These are phyloP conservation scores for Drosophila tsacasi DNA, from an alignment of 1,140 invertebrate species.

Conservation along the genomic window DNA sequence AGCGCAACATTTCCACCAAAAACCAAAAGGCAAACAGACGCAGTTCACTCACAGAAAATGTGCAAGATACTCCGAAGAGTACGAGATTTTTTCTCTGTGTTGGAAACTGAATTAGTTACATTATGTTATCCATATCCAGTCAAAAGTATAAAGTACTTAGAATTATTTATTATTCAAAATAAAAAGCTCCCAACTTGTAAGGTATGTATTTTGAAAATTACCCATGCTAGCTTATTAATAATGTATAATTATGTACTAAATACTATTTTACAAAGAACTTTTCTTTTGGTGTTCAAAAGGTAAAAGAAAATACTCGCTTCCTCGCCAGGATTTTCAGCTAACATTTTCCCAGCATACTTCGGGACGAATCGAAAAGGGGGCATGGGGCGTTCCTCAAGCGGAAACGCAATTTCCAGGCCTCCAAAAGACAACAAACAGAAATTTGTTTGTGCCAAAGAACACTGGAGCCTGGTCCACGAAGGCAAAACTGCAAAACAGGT, in stretches of 20 bases:
- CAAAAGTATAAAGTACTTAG: background rate
- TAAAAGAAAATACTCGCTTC: conserved; percentile 18
- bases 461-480: conserved; percentile 18
- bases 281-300: background rate
- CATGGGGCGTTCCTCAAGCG: conserved; percentile 55
- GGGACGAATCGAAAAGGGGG: conserved; percentile 12
- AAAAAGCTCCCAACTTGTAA: background rate
- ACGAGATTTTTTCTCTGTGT: background rate
- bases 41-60: conserved; percentile 30
- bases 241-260: background rate
- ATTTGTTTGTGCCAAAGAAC: conserved; percentile 78
- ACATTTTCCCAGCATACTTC: conserved; percentile 37
- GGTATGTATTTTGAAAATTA: too few relatives aligned
- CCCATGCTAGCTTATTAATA: background rate
- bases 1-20: conserved; percentile 79
- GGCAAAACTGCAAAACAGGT: conserved; percentile 19
- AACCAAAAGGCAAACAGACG: conserved; percentile 63
- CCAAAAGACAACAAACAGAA: conserved; percentile 80
- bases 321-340: conserved; percentile 31
- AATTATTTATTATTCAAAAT: background rate
- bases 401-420: conserved; percentile 80
- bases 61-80: accelerated
- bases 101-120: background rate
- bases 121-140: too few relatives aligned
- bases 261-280: background rate